These are phyloP conservation scores for Chaetodon auriga DNA, from an alignment of 2,113 vertebrate genomes.

Conservation along the genomic window DNA sequence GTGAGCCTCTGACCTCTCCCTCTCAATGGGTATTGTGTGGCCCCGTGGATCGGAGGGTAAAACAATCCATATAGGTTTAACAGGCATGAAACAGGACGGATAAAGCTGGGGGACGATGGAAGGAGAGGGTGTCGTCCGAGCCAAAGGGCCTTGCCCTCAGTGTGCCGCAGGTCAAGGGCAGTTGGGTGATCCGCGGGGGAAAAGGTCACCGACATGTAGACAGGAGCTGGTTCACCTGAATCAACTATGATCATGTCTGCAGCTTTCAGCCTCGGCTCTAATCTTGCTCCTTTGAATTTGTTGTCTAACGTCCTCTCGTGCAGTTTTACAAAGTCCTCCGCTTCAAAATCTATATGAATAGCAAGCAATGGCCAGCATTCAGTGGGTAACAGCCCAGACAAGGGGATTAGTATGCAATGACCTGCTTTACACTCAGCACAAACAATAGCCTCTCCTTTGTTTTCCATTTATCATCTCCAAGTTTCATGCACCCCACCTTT, in stretches of 20 bases:
- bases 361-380: constrained; percentile 3
- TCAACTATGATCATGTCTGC: background rate
- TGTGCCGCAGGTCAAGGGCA: constrained; percentile 54
- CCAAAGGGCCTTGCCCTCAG: constrained; percentile 56
- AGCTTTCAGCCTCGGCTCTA: background rate
- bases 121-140: constrained; percentile 46
- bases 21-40: constrained; percentile 76
- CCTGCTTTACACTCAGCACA: constrained; percentile 73
- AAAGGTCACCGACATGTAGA: constrained; percentile 36
- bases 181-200: constrained; percentile 46
- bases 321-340: constrained; percentile 15
- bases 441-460: constrained; percentile 64
- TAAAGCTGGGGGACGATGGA: constrained; percentile 54
- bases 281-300: constrained; percentile 1
- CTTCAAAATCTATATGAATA: constrained; percentile 29
- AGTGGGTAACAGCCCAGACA: constrained; percentile 51
- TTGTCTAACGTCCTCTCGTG: background rate
- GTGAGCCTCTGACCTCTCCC: constrained; percentile 72
- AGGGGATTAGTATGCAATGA: constrained; percentile 77
- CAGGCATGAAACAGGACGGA: constrained; percentile 71
- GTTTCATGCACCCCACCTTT: constrained; percentile 5
- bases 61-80: constrained; percentile 77
- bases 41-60: constrained; percentile 62
- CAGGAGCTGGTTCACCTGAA: constrained; percentile 49
- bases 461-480: constrained; percentile 35